Evolutionary conservation across 2,888 invertebrate genomes (phyloP).

Genomic region (Branchellion lobata): DNA sequence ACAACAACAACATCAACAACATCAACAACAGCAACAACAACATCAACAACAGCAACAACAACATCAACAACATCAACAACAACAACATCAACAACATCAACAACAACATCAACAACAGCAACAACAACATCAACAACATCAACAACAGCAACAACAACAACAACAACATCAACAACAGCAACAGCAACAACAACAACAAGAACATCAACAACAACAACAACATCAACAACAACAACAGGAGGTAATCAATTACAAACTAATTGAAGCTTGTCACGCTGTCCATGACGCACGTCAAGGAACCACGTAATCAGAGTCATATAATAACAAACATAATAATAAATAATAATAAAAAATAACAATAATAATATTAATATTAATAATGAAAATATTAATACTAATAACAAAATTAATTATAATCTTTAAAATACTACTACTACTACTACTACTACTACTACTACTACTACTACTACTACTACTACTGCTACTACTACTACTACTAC

Average conservation of each 20-base stretch:
- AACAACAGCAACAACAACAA: not conserved
- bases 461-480: constrained; percentile 14
- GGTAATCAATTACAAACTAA: not conserved
- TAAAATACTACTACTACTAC: too few relatives aligned
- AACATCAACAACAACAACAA: too few relatives aligned
- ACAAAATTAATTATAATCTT: too few relatives aligned
- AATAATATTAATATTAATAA: too few relatives aligned
- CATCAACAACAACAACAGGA: too few relatives aligned
- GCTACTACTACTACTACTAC: constrained; percentile 14
- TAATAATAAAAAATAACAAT: too few relatives aligned
- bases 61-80: constrained; percentile 42
- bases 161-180: constrained; percentile 3
- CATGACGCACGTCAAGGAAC: too few relatives aligned
- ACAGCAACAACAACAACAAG: constrained; percentile 2
- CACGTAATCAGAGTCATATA: too few relatives aligned
- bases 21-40: not conserved
- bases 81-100: not conserved
- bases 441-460: constrained; percentile 14
- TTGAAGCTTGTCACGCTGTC: not conserved
- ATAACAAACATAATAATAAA: too few relatives aligned
- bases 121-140: not conserved
- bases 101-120: not conserved
- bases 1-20: constrained; percentile 7
- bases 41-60: not conserved
- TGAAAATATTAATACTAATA: too few relatives aligned